Percentiles rank a stretch among this genome's conserved stretches.
These are phyloP conservation scores for Odontomachus brunneus DNA, from an alignment of 1,140 invertebrate species.

Conservation along the genomic window DNA sequence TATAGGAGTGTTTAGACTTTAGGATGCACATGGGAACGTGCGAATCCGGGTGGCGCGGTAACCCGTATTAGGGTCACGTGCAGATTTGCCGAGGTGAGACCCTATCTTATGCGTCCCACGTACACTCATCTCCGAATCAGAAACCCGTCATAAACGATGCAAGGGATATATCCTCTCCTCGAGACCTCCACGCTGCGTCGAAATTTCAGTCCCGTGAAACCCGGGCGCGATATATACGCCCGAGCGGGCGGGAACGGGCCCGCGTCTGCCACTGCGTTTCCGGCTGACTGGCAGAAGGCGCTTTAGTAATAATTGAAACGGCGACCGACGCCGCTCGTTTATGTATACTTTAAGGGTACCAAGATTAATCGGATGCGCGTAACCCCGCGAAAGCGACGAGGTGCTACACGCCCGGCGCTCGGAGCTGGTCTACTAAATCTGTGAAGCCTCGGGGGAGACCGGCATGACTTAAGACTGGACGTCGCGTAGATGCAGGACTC, in stretches of 20 bases:
- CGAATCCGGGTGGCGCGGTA: conserved; percentile 73
- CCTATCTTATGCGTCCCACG: conserved; percentile 81
- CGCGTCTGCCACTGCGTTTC: conserved; percentile 27
- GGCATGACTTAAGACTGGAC: neutral
- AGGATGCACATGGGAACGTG: conserved; percentile 76
- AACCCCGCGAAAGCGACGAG: neutral
- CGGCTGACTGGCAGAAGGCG: conserved; percentile 52
- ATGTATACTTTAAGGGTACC: conserved; percentile 56
- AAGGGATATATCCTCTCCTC: conserved; percentile 72
- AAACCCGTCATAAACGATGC: conserved; percentile 82
- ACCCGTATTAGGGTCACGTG: conserved; percentile 82
- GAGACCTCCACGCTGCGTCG: neutral
- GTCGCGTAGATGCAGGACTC: no score
- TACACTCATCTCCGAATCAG: conserved; percentile 83
- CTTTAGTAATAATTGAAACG: conserved; percentile 57
- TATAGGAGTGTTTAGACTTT: conserved; percentile 75
- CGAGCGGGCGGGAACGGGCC: no score
- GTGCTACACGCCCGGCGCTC: neutral
- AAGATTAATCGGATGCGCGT: conserved; percentile 55
- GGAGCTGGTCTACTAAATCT: conserved; percentile 35
- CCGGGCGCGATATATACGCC: neutral
- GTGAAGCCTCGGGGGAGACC: neutral
- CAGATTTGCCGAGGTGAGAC: conserved; percentile 79
- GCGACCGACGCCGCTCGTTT: conserved; percentile 47
- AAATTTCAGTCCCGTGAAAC: conserved; percentile 62